A percentile compares a stretch with the other conserved stretches of the same genome.
phyloP scores from a whole-genome alignment of 2,797 vertebrate genomes.

The Anomalospiza imberbis region DNA sequence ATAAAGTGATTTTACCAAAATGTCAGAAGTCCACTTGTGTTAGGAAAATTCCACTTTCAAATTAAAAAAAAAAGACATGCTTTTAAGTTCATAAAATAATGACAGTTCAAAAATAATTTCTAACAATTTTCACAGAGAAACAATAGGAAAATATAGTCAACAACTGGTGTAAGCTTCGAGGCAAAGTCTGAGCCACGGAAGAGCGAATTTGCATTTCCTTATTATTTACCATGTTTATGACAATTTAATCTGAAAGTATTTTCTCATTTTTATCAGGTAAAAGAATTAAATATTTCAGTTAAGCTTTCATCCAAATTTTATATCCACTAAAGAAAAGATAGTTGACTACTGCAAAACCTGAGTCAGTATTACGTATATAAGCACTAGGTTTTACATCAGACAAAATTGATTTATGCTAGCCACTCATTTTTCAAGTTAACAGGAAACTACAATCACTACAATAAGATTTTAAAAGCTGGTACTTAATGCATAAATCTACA shows the following conservation, averaged over 20 bases:
- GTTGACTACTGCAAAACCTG: background rate
- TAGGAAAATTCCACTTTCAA: background rate
- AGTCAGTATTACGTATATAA: background rate
- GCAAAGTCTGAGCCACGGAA: background rate
- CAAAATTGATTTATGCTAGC: background rate
- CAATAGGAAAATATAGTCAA: background rate
- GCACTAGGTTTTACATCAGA: background rate
- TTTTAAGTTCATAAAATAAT: background rate
- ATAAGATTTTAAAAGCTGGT: background rate
- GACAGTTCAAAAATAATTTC: background rate
- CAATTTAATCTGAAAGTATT: background rate
- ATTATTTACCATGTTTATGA: background rate
- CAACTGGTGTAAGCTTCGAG: background rate
- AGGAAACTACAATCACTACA: background rate
- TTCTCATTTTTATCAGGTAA: background rate
- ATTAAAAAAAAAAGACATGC: background rate
- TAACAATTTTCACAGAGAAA: background rate
- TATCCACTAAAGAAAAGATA: background rate
- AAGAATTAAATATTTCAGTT: background rate
- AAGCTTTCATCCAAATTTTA: background rate
- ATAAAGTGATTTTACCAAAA: background rate
- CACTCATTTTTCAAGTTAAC: background rate
- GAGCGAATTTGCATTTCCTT: background rate
- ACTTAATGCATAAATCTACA: background rate
- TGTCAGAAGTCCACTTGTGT: background rate